Evolutionary conservation across 2,113 vertebrate genomes (phyloP).

Genomic region (Excalfactoria chinensis): DNA sequence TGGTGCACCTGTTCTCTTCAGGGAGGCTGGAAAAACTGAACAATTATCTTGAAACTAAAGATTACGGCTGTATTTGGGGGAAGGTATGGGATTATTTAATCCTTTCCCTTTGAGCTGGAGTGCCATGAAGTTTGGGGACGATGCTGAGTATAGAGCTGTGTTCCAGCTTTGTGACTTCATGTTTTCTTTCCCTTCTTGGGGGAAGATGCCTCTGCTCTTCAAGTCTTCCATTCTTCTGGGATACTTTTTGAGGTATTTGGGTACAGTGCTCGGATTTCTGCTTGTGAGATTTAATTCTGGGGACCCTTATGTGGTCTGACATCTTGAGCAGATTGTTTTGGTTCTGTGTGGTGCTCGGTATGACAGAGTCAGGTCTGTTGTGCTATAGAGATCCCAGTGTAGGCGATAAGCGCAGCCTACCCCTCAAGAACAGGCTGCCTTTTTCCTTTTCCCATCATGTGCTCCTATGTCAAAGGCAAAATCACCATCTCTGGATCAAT

Average conservation of each 20-base stretch:
- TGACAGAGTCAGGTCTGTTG: accelerated
- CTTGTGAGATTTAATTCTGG: accelerated
- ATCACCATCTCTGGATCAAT: slow-evolving; percentile 49
- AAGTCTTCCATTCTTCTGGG: background rate
- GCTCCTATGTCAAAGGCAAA: slow-evolving; percentile 33
- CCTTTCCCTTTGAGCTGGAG: background rate
- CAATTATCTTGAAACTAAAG: background rate
- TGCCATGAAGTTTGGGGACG: background rate
- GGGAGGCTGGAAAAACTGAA: background rate
- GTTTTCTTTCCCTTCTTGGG: background rate
- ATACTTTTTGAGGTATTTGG: background rate
- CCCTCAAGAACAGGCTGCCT: background rate
- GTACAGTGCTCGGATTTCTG: accelerated
- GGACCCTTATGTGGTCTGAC: accelerated
- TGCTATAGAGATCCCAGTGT: accelerated
- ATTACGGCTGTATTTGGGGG: background rate
- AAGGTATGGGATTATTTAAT: accelerated
- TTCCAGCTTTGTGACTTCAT: background rate
- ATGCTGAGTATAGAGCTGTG: background rate
- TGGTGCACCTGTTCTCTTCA: background rate
- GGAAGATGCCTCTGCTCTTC: background rate
- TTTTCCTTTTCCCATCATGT: background rate
- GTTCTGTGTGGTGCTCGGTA: accelerated
- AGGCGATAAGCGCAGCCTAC: background rate
- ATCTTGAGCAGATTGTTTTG: accelerated